These are phyloP conservation scores for Cyrtorhinus lividipennis DNA, from an alignment of 1,140 invertebrate genomes.

Conservation along the genomic window DNA sequence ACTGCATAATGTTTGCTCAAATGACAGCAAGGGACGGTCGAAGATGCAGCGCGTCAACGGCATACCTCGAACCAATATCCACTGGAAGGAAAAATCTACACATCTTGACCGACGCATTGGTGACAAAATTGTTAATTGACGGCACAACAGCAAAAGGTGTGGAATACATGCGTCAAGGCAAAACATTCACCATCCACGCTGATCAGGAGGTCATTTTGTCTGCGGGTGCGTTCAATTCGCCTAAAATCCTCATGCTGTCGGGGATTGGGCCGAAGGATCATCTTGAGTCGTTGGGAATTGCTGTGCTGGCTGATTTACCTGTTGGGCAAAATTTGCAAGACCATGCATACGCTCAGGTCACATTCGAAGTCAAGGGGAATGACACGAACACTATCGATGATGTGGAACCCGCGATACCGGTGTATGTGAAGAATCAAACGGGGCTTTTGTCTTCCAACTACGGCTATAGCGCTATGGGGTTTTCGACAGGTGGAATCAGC, in stretches of 20 bases:
- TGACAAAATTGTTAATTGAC: background rate
- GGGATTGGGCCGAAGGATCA: slow-evolving; percentile 7
- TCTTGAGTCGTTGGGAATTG: background rate
- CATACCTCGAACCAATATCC: background rate
- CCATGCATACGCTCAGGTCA: background rate
- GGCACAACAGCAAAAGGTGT: background rate
- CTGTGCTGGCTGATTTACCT: slow-evolving; percentile 1
- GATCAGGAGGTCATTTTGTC: slow-evolving; percentile 1
- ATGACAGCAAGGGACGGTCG: background rate
- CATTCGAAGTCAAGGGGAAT: background rate
- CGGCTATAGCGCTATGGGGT: background rate
- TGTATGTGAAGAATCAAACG: background rate
- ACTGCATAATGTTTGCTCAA: background rate
- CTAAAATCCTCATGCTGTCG: slow-evolving; percentile 6
- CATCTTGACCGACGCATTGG: background rate
- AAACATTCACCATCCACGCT: background rate
- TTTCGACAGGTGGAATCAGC: background rate
- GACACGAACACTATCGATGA: background rate
- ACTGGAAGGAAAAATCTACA: slow-evolving; percentile 2
- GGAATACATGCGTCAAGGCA: background rate
- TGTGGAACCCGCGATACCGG: background rate
- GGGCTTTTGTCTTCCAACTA: slow-evolving; percentile 1
- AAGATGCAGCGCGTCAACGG: slow-evolving; percentile 3
- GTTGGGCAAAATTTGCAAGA: slow-evolving; percentile 7
- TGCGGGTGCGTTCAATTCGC: background rate